phyloP scores from a whole-genome alignment of 2,888 invertebrate genomes.

The Dasysyrphus albostriatus region DNA sequence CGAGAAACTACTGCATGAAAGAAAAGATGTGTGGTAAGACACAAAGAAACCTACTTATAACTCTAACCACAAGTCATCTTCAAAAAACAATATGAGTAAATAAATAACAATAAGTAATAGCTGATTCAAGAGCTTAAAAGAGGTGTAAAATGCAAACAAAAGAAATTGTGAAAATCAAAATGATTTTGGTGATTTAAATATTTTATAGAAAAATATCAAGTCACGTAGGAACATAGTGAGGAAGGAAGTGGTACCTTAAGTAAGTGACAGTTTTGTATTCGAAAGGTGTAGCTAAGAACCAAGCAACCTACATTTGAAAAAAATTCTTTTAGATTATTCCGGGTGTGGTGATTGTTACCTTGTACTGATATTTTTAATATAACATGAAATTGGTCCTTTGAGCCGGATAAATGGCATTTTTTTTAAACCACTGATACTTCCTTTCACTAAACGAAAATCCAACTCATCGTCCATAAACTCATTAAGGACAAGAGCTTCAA shows the following conservation, averaged over 20 bases:
- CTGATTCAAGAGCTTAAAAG: slow-evolving; percentile 4
- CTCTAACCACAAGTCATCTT: slow-evolving; percentile 17
- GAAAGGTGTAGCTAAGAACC: neutral
- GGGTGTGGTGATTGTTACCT: neutral
- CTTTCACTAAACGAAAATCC: slow-evolving; percentile 17
- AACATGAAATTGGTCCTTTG: slow-evolving; percentile 29
- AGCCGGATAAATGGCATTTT: slow-evolving; percentile 15
- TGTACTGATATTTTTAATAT: neutral
- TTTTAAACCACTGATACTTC: slow-evolving; percentile 4
- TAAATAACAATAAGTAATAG: slow-evolving; percentile 24
- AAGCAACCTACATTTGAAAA: neutral
- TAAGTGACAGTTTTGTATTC: slow-evolving; percentile 31
- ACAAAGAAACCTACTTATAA: slow-evolving; percentile 15
- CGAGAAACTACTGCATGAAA: slow-evolving; percentile 15
- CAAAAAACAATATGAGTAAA: slow-evolving; percentile 2
- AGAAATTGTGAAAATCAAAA: slow-evolving; percentile 10
- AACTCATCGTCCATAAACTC: slow-evolving; percentile 15
- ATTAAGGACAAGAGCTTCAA: neutral
- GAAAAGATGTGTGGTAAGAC: slow-evolving; percentile 27
- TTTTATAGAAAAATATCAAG: slow-evolving; percentile 22
- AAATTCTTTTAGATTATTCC: neutral
- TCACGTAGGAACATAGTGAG: neutral
- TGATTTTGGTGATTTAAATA: slow-evolving; percentile 21
- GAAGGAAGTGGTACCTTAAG: slow-evolving; percentile 8
- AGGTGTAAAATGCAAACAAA: neutral